A percentile compares a stretch with the other conserved stretches of the same genome.
Conservation (phyloP, 1,140 invertebrate genomes). For the Hycleus phaleratus region DNA sequence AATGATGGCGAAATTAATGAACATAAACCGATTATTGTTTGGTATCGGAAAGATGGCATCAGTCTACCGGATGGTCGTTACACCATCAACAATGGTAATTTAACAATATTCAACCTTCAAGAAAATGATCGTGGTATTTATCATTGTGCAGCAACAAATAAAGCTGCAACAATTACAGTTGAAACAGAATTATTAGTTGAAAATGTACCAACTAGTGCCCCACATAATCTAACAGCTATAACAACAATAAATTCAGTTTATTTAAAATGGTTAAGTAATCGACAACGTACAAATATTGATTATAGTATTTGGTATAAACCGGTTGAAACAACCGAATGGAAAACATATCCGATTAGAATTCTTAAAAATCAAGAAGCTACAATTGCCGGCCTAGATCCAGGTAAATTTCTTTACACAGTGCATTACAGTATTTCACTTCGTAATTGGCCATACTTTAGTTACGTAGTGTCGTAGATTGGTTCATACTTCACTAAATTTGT, state of each 20-base stretch:
- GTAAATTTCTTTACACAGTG: slow-evolving; percentile 30
- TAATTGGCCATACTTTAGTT: neutral
- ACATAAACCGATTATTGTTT: neutral
- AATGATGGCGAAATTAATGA: no score
- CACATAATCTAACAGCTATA: slow-evolving; percentile 78
- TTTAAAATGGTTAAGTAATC: slow-evolving; percentile 79
- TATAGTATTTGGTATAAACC: slow-evolving; percentile 80
- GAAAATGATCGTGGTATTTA: slow-evolving; percentile 86
- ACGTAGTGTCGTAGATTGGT: no score
- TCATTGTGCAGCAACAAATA: slow-evolving; percentile 86
- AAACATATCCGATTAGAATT: slow-evolving; percentile 59
- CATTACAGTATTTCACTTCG: neutral
- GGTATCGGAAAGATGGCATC: slow-evolving; percentile 62
- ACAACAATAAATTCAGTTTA: slow-evolving; percentile 70
- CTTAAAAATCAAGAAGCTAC: slow-evolving; percentile 68
- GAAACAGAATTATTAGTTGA: slow-evolving; percentile 84
- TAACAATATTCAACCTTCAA: slow-evolving; percentile 73
- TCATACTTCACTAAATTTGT: no score
- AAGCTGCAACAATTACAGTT: slow-evolving; percentile 80
- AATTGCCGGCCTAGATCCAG: slow-evolving; percentile 66
- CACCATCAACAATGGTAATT: slow-evolving; percentile 68
- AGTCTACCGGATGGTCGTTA: slow-evolving; percentile 62
- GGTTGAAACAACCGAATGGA: slow-evolving; percentile 66
- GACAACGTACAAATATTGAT: slow-evolving; percentile 70
- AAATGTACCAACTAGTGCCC: slow-evolving; percentile 79